Percentiles rank a stretch among this genome's conserved stretches.
phyloP scores from a whole-genome alignment of 2,888 invertebrate genomes.

The Dione vanillae region DNA sequence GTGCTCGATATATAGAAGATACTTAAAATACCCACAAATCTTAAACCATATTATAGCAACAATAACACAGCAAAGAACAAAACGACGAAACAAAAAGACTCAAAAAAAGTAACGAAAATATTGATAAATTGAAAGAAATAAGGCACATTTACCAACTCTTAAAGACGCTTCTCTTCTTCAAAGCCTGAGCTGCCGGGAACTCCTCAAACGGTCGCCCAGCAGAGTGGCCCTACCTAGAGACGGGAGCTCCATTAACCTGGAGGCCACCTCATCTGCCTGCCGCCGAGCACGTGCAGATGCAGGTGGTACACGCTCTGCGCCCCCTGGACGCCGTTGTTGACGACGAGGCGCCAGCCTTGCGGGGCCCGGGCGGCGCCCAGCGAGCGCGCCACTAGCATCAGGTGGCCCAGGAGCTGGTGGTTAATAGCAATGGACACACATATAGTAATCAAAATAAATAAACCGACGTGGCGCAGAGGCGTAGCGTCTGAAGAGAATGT shows the following conservation, averaged over 20 bases:
- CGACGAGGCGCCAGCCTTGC: conserved; percentile 89
- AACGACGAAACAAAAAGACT: no score
- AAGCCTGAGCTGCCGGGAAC: no score
- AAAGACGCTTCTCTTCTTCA: no score
- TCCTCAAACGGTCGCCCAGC: no score
- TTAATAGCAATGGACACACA: neutral
- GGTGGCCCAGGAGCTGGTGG: conserved; percentile 88
- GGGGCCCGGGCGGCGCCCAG: conserved; percentile 86
- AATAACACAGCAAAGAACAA: conserved; percentile 1
- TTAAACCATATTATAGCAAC: conserved; percentile 5
- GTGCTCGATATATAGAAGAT: neutral
- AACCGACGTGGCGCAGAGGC: no score
- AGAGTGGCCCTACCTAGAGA: neutral
- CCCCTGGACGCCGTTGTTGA: conserved; percentile 92
- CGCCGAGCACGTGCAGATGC: conserved; percentile 92
- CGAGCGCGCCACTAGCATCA: conserved; percentile 87
- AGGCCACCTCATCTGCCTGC: conserved; percentile 90
- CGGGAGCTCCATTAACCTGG: conserved; percentile 81
- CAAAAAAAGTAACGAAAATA: no score
- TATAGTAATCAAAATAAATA: neutral
- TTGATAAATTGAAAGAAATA: no score
- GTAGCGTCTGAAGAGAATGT: no score
- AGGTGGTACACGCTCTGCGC: conserved; percentile 94
- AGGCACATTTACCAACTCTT: no score
- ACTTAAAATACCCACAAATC: neutral